Percentiles rank a stretch among this genome's conserved stretches.
phyloP scores from a whole-genome alignment of 2,113 vertebrate genomes.

The Dermatemys mawii region DNA sequence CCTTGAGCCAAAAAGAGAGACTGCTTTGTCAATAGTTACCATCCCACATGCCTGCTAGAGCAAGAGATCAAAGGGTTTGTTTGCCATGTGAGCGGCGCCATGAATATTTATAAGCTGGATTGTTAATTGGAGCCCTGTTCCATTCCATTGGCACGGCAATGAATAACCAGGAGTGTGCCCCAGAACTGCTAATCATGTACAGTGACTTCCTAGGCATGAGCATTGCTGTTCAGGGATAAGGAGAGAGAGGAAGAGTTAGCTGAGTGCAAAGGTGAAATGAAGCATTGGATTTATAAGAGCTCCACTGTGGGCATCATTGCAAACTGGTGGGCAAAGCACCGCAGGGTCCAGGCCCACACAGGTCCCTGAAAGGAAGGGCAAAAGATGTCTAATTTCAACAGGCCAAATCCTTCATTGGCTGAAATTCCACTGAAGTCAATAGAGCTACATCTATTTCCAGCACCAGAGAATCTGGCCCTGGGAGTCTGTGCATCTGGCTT shows the following conservation, averaged over 20 bases:
- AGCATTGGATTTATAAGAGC: not conserved
- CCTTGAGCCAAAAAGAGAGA: not conserved
- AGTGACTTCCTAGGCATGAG: not conserved
- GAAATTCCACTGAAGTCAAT: not conserved
- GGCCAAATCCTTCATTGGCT: not conserved
- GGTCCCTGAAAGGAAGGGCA: not conserved
- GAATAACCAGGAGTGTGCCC: not conserved
- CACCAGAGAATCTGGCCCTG: rapidly evolving
- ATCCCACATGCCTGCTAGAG: not conserved
- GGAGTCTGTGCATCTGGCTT: not conserved
- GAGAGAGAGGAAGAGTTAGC: not conserved
- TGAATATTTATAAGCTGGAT: not conserved
- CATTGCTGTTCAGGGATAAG: not conserved
- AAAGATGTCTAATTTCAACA: not conserved
- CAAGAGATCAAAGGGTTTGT: not conserved
- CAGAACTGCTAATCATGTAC: not conserved
- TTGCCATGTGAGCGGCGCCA: not conserved
- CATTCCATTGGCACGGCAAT: not conserved
- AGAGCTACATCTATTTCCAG: not conserved
- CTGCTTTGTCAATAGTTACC: not conserved
- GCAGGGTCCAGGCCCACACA: not conserved
- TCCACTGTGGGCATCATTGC: not conserved
- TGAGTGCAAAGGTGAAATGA: not conserved
- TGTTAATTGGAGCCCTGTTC: not conserved
- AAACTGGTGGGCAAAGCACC: not conserved